Evolutionary conservation across 2,113 vertebrate genomes (phyloP), one percentile per base, ranked within the genome.

Genomic region (Acrocephalus kingi): DNA sequence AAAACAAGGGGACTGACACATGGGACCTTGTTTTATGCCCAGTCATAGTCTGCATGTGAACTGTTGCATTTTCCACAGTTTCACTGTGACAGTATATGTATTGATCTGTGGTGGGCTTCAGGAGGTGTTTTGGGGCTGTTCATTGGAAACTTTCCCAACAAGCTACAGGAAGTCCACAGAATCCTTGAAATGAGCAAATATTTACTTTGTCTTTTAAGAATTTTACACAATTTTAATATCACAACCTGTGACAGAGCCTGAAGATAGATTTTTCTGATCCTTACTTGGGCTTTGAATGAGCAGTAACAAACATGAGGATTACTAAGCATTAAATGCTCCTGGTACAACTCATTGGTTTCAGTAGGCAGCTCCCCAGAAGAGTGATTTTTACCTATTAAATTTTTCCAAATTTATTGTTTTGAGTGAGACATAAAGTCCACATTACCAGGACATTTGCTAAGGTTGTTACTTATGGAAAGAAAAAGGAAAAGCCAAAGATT

Each of bases 71-170:
- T 89, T 46, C 43, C 35, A 8, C 15, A 45, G 48, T 39, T 75
- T 75, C 27, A 7, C 30, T 78, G 56, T 3, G 3, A 10, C 54
- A 49, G 12, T 27, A 4, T 7, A 2, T 0, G 0, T 37, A 12
- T 3, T 41, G 15, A 28, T 67, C 22, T 62, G n/a, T 62, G 74
- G 30, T 84, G 49, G 94, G 13, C 46, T 87, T 64, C 11, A 59
- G 30, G 20, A 35, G 15, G 13, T 0, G 0, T 46, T 74, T 59
- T 13, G 46, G 39, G 27, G 24, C 56, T 74, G 2, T 45, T 77
- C 27, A 9, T n/a, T 15, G 45, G 68, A 63, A 71, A 67, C 17
- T 61, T 77, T 15, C 35, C 28, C 19, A 55, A 22, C 14, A 75
- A 68, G n/a, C 28, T 62, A 39, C 30, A 22, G 41, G 35, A 62